Percentiles rank a stretch among this genome's conserved stretches.
phyloP scores from a whole-genome alignment of 2,113 vertebrate genomes.

The Lepidothrix coronata region DNA sequence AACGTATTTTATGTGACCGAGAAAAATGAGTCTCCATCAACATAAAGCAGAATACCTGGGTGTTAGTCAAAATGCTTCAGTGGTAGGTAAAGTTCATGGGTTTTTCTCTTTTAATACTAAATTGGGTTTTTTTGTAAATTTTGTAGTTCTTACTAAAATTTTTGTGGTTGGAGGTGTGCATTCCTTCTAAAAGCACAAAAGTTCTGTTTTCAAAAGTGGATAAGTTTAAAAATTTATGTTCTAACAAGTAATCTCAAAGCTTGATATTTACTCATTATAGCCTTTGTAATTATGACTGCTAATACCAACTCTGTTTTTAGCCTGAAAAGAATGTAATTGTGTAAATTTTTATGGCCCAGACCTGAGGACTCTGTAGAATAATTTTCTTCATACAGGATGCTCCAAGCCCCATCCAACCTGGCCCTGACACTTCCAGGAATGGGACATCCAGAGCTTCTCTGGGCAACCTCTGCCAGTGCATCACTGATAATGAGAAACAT shows the following conservation, averaged over 20 bases:
- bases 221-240: neutral
- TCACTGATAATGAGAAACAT: neutral
- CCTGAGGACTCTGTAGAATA: neutral
- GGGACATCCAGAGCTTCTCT: neutral
- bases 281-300: neutral
- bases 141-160: neutral
- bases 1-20: neutral
- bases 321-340: neutral
- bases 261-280: neutral
- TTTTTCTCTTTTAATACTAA: neutral
- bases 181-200: neutral
- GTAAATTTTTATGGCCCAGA: neutral
- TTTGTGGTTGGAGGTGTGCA: neutral
- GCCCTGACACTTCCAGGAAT: neutral
- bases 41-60: neutral
- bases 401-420: neutral
- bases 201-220: neutral
- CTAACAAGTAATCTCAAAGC: neutral
- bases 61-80: neutral
- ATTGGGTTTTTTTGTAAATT: neutral
- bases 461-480: neutral
- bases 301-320: neutral
- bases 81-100: neutral
- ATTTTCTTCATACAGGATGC: neutral
- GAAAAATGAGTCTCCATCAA: neutral